A percentile compares a stretch with the other conserved stretches of the same genome.
Conservation (phyloP, 2,888 invertebrate species). For the Aphidoletes aphidimyza region DNA sequence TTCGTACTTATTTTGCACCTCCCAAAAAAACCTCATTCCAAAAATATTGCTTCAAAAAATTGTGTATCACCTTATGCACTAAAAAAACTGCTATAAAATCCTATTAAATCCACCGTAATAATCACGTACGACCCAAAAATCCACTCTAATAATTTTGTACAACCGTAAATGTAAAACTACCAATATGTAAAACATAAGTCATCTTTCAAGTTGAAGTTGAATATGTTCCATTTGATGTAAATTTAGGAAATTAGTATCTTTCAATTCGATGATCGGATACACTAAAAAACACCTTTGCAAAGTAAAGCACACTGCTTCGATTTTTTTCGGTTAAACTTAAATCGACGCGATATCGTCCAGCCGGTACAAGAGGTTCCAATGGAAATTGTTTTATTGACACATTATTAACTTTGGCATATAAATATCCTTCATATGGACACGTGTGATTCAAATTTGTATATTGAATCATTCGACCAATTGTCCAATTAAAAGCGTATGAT, state of each 20-base stretch:
- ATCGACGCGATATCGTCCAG: not conserved
- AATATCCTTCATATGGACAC: not conserved
- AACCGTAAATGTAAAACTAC: no score
- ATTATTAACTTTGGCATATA: not conserved
- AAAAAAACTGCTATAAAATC: no score
- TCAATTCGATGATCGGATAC: not conserved
- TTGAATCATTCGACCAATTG: not conserved
- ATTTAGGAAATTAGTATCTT: not conserved
- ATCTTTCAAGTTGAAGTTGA: not conserved
- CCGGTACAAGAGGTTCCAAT: not conserved
- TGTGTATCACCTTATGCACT: no score
- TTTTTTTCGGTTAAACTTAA: not conserved
- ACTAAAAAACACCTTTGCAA: not conserved
- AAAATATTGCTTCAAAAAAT: no score
- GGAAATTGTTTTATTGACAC: not conserved
- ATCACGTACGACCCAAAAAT: no score
- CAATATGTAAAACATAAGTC: not conserved
- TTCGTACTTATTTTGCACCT: no score
- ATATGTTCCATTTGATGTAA: no score
- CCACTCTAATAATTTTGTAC: no score
- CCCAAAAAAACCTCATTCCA: no score
- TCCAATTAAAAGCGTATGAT: not conserved
- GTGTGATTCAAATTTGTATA: not conserved
- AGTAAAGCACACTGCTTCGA: not conserved
- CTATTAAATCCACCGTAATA: no score